Conservation (phyloP, 2,888 invertebrate species). For the Zeuzera pyrina region DNA sequence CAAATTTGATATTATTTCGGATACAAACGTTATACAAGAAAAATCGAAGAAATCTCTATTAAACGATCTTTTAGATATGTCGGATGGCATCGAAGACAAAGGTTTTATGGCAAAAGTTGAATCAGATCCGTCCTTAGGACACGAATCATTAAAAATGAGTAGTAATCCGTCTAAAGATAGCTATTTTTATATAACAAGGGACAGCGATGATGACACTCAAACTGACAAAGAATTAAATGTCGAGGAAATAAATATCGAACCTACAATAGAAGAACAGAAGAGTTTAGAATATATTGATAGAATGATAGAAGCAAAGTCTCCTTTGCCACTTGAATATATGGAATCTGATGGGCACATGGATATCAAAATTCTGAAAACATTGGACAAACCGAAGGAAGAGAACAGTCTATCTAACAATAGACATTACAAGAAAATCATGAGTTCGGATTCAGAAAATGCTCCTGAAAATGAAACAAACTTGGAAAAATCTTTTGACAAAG, state of each 20-base stretch:
- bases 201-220: constrained; percentile 22
- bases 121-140: no score
- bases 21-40: no score
- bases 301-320: not conserved
- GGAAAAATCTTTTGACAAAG: no score
- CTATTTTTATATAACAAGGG: constrained; percentile 29
- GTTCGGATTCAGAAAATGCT: constrained; percentile 14
- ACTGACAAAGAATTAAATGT: constrained; percentile 11
- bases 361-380: constrained; percentile 4
- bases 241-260: constrained; percentile 2
- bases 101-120: constrained; percentile 11
- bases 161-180: constrained; percentile 22
- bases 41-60: constrained; percentile 25
- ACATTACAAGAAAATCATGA: constrained; percentile 20
- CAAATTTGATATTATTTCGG: no score
- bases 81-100: constrained; percentile 21
- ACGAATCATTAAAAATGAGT: constrained; percentile 4
- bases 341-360: constrained; percentile 6
- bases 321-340: constrained; percentile 15
- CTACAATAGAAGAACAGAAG: not conserved
- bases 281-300: not conserved
- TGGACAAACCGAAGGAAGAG: not conserved
- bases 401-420: constrained; percentile 13
- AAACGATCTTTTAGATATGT: constrained; percentile 38
- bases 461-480: not conserved